Conservation (phyloP, 2,797 vertebrate species). For the Muraenolepis orangiensis region DNA sequence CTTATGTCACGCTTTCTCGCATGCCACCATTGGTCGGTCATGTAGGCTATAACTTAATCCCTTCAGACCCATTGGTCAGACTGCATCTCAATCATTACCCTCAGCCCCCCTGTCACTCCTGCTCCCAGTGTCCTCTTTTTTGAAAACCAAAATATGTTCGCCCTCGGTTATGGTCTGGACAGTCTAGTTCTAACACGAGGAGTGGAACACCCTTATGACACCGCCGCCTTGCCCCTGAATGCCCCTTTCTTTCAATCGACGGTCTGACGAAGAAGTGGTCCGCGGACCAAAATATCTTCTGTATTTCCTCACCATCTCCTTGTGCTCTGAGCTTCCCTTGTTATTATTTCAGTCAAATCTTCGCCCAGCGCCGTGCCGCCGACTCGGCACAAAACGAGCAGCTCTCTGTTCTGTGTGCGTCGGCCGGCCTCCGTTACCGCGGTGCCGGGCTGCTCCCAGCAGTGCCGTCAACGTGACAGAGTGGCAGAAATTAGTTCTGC, state of each 20-base stretch:
- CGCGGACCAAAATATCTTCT: not conserved
- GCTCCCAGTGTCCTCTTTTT: too few species aligned
- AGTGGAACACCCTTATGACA: too few species aligned
- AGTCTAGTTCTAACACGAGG: too few species aligned
- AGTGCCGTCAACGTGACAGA: conserved; percentile 49
- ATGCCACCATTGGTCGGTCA: too few species aligned
- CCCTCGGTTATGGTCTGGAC: too few species aligned
- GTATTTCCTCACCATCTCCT: not conserved
- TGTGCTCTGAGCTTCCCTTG: not conserved
- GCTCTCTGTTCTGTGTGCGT: conserved; percentile 26
- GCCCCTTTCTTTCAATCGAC: not conserved
- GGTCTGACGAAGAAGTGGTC: not conserved
- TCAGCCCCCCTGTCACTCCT: too few species aligned
- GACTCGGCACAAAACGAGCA: conserved; percentile 28
- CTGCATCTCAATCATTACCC: too few species aligned
- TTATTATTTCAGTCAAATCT: conserved; percentile 19
- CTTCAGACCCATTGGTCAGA: too few species aligned
- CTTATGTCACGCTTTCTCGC: too few species aligned
- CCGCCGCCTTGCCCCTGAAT: not conserved
- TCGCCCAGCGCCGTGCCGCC: conserved; percentile 10
- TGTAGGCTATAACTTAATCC: too few species aligned
- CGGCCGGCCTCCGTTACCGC: conserved; percentile 34
- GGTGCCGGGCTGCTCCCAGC: conserved; percentile 34
- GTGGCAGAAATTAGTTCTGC: conserved; percentile 51
- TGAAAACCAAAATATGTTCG: too few species aligned